Evolutionary conservation across 2,113 vertebrate genomes (phyloP), one percentile per base, ranked within the genome.

Genomic region (Illadopsis cleaveri): DNA sequence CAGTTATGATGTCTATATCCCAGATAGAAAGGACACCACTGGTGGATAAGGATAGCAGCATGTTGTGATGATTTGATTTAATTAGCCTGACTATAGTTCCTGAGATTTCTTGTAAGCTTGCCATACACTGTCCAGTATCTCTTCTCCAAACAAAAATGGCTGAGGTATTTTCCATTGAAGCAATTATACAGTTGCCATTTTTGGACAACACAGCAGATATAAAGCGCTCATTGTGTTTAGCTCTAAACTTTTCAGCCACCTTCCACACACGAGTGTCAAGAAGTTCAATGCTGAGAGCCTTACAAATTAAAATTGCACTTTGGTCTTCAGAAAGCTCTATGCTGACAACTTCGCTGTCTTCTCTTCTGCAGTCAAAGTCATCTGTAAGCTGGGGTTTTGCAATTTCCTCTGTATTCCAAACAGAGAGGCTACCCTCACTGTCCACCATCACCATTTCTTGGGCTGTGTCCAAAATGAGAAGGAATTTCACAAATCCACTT

Each of bases 1-100:
- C 99, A 33, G 99, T 99, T 97, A 99, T 99, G 66, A 99, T 99
- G 84, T 99, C 99, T 94, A 99, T 99, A 95, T 99, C 99, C 99
- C 99, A 99, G 7, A 99, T 98, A 25, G 99, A 99, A 94, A 99
- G 98, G 77, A 99, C 99, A 77, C 99, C 99, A 91, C 99, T 99
- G 97, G 99, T 99, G 50, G 99, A 99, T 91, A 99, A 98, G 50
- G 99, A 99, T 30, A 99, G 98, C 60, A 99, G 98, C 98, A 99
- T 97, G 85, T 99, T 99, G 95, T 99, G 99, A 96, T 99, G 99
- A 87, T 97, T 98, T 44, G 99, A 99, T 98, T 99, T 99, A 73
- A 99, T 99, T 95, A 99, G 97, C 97, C 99, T 99, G 70, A 99
- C 99, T 35, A 99, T 99, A 96, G 99, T 98, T 95, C 99, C 99